Base-by-base conservation (phyloP, 1,140 invertebrate genomes). In the Patella vulgata region DNA sequence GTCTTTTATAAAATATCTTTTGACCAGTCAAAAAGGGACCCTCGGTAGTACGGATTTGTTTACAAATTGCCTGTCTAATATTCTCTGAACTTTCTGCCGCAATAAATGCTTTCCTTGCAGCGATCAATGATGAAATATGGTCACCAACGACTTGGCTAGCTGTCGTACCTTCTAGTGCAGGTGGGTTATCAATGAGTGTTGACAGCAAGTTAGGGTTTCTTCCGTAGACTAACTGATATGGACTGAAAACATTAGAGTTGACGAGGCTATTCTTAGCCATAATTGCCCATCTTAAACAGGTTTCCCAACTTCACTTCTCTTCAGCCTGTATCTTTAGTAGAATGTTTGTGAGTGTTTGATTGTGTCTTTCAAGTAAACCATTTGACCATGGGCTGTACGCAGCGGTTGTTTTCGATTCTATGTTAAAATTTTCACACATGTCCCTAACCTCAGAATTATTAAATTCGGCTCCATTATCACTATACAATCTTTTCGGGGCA, bases 371-470 rank as follows among this genome's bases (percentile, higher is more conserved):
- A 3, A 61, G 50, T n/a, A 59, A 27, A 12, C 63, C 63, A 66
- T 70, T 70, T 33, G 39, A 57, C 59, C 67, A 69, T 27, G 63
- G 68, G 47, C 44, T 61, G 46, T 57, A 70, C 12, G 58, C 67
- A 44, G 63, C 51, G 25, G 68, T 66, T 4, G 63, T 66, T 31
- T 50, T 58, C n/a, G 62, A 53, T 56, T 66, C 59, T 39, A 62
- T 70, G 42, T 66, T 66, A 30, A 66, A 70, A 28, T 66, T 66
- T 40, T 66, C 63, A 23, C 42, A 21, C 59, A 70, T 56, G n/a
- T 61, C 43, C 5, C 47, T 30, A 36, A 65, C 30, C n/a, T 50
- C 47, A 6, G 61, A 50, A 59, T 59, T 63, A 31, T 59, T 54
- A 42, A 68, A 65, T 57, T 68, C 62, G 14, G 36, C 44, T 30